Base-by-base conservation (phyloP, 2,888 invertebrate species). In the Hoplodrina blanda region DNA sequence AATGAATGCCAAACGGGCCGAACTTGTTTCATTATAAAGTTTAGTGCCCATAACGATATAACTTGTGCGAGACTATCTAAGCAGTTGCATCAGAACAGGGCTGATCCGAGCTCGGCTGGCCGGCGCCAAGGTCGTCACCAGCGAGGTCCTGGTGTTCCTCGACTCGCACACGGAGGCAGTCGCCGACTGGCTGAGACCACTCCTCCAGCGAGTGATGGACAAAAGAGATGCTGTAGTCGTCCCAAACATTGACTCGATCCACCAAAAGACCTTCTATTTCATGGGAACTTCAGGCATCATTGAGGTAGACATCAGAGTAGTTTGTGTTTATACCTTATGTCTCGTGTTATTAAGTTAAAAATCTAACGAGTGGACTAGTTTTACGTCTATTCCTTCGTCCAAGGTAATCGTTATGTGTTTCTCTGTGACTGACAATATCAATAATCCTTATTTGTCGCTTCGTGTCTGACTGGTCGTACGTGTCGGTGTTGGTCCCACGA, bases 41-140 rank as follows among this genome's bases (percentile, higher is more conserved):
- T 44, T 44, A 44, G 44, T 4, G 44, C 11, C 44, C 44, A 44
- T 44, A 4, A 4, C 10, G 11, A 44, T 15, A 4, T 44, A 0
- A 44, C 4, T 15, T 44, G 15, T 15, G 44, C 44, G 15, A 44
- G 10, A 44, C 13, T 44, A 44, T n/a, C n/a, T 37, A 37, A 37
- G 37, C 8, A 7, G 1, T 37, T 41, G 30, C 19, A 53, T 37
- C 54, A 76, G 78, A 33, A 78, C 65, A 62, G 76, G 73, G 44
- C 17, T 77, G 10, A 77, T 73, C 57, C 63, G 78, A 37, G 78
- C 76, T 54, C 76, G 76, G n/a, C 50, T 78, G 56, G 15, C 54
- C 13, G 73, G 78, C 6, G 49, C 63, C 41, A 30, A 50, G 69
- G 20, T 73, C 17, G 73, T 73, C 46, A 25, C 10, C 6, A 64